These are phyloP conservation scores for Apis laboriosa DNA, from an alignment of 1,140 invertebrate species.

Conservation along the genomic window DNA sequence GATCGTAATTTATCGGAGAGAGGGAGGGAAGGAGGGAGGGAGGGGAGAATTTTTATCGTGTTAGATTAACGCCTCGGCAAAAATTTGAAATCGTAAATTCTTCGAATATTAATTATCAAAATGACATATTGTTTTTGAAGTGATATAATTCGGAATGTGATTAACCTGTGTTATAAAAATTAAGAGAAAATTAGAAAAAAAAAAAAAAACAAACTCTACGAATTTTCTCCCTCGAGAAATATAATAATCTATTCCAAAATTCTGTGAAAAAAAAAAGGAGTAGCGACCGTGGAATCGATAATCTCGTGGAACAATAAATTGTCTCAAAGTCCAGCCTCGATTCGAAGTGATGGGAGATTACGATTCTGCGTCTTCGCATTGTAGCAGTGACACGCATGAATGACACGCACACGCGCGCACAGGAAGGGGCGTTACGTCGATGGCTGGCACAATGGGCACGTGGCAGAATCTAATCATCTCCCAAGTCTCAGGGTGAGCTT, in stretches of 20 bases:
- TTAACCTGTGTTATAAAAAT: no score
- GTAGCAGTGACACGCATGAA: slow-evolving; percentile 37
- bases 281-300: background rate
- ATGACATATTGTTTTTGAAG: no score
- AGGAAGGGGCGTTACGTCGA: slow-evolving; percentile 60
- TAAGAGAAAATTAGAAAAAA: no score
- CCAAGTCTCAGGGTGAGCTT: slow-evolving; percentile 47
- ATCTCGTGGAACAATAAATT: slow-evolving; percentile 25
- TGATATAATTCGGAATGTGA: no score
- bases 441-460: slow-evolving; percentile 69
- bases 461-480: slow-evolving; percentile 74
- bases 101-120: no score
- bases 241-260: background rate
- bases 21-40: no score
- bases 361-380: slow-evolving; percentile 45
- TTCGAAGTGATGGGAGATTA: slow-evolving; percentile 33
- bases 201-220: no score
- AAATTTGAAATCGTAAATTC: no score
- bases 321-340: background rate
- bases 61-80: no score
- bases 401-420: slow-evolving; percentile 35
- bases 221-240: background rate
- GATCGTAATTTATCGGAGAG: no score
- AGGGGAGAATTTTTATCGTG: no score
- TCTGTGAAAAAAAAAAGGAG: background rate